A percentile compares a stretch with the other conserved stretches of the same genome.
Conservation (phyloP, 92 coral and sea anemone species). For the Isaurus tuberculatus region DNA sequence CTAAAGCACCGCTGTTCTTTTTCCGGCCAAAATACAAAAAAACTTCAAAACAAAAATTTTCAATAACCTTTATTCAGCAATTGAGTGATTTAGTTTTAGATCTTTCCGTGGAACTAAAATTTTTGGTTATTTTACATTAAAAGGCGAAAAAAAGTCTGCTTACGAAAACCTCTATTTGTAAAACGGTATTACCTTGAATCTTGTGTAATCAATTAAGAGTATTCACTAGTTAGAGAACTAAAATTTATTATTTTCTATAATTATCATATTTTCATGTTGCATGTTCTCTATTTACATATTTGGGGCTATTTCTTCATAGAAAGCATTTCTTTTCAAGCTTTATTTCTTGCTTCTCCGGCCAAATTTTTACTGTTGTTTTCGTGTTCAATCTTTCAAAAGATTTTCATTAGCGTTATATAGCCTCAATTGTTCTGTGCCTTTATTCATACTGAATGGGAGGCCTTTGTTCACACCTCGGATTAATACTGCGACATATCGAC, state of each 20-base stretch:
- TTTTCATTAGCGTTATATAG: slow-evolving; percentile 93
- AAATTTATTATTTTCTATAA: background rate
- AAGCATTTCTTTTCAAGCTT: slow-evolving; percentile 39
- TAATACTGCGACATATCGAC: slow-evolving; percentile 67
- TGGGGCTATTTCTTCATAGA: slow-evolving; percentile 48
- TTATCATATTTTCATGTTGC: slow-evolving; percentile 14
- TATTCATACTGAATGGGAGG: slow-evolving; percentile 75
- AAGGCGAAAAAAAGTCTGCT: slow-evolving; percentile 28
- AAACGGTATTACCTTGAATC: slow-evolving; percentile 45
- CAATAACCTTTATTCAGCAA: background rate
- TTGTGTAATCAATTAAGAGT: slow-evolving; percentile 65
- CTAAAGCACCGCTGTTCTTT: slow-evolving; percentile 33
- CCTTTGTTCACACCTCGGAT: slow-evolving; percentile 83
- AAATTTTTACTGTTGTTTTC: slow-evolving; percentile 77
- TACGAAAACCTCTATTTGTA: slow-evolving; percentile 29
- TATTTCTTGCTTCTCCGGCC: slow-evolving; percentile 48
- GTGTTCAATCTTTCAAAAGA: slow-evolving; percentile 65
- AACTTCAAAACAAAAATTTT: background rate
- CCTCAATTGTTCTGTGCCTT: slow-evolving; percentile 77
- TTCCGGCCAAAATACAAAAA: slow-evolving; percentile 28
- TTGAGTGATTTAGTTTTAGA: background rate
- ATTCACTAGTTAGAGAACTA: slow-evolving; percentile 18
- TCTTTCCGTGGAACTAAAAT: background rate
- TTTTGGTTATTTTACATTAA: background rate
- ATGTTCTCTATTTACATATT: slow-evolving; percentile 41